Base-by-base conservation (phyloP, 2,888 invertebrate genomes). In the Drosophila austrosaltans region DNA sequence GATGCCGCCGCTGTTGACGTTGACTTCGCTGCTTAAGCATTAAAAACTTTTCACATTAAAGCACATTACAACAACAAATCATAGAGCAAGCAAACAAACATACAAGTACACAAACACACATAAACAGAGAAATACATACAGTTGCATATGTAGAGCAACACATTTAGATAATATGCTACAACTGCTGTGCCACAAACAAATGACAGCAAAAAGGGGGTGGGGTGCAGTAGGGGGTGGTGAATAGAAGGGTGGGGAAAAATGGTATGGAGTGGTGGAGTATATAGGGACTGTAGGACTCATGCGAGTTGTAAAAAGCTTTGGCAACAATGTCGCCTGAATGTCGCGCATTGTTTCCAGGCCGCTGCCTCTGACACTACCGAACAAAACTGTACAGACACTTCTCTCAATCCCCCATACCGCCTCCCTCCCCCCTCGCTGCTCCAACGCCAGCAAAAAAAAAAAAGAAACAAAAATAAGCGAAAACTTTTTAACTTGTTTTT, bases 121-220 rank as follows among this genome's bases (percentile, higher is more conserved):
- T 53, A 62, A 32, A 74, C 67, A 66, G 42, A 69, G 48, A 40
- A 56, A 28, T 42, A 57, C 67, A 72, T 63, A 72, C 74, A 79
- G 75, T 79, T 76, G 75, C 88, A 86, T 84, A 73, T 73, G 71
- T 72, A 66, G 71, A 74, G 87, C 83, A 84, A 88, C 80, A 89
- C 87, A 85, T 85, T 87, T 87, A 89, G 89, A 87, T 89, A 89
- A 85, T 85, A 85, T 89, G 87, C 78, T 88, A 88, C 88, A 83
- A 88, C 83, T 88, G 83, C 87, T 84, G 89, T 75, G 89, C 67
- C 83, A 48, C 83, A 88, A 79, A 81, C 79, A 79, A 83, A 88
- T 88, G 83, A 86, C 82, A 83, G 22, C 22, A 76, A 72, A 69
- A 60, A 30, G 16, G 6, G 7, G 6, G 6, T 2, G 7, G 25